Base-by-base conservation (phyloP, 2,888 invertebrate genomes). In the Pandemis cinnamomeana region DNA sequence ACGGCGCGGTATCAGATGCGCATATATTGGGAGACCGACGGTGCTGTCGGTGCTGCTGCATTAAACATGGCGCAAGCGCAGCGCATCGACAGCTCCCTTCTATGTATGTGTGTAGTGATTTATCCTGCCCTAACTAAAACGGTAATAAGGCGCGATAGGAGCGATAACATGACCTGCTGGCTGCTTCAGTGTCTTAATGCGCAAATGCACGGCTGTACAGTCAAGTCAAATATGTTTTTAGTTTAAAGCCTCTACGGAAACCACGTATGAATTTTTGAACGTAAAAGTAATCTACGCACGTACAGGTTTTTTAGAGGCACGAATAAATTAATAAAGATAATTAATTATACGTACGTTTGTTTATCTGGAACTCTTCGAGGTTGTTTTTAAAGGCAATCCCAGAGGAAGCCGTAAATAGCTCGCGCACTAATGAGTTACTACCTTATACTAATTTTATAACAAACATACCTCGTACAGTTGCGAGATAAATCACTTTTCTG, bases 41-140 rank as follows among this genome's bases (percentile, higher is more conserved):
- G 13, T 36, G 51, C 42, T 58, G 64, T 64, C 70, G 44, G 66
- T 5, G 42, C 51, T 64, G 64, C 64, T 73, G 69, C 73, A 73
- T 73, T 66, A 73, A 15, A 70, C 73, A 73, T 73, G 4, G 69
- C 69, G 69, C 72, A 10, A n/a, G 64, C 69, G 55, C 44, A 27
- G 64, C 69, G 55, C 27, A 27, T 51, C 60, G 66, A 48, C 66
- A 61, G 20, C 71, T 46, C 46, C 11, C 53, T 42, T 55, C 55
- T 55, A 20, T 20, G 15, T 20, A 55, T 55, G 42, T 64, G 20
- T 55, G 42, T 64, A 10, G 53, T 70, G 74, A 74, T 74, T 67
- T 74, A 74, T 71, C 53, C 48, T 42, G 64, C 8, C 51, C 6
- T 27, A 15, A 64, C 73, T 60, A 51, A 69, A 60, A 73, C 51